phyloP scores from a whole-genome alignment of 2,888 invertebrate genomes.

The Drosophila ustulata region DNA sequence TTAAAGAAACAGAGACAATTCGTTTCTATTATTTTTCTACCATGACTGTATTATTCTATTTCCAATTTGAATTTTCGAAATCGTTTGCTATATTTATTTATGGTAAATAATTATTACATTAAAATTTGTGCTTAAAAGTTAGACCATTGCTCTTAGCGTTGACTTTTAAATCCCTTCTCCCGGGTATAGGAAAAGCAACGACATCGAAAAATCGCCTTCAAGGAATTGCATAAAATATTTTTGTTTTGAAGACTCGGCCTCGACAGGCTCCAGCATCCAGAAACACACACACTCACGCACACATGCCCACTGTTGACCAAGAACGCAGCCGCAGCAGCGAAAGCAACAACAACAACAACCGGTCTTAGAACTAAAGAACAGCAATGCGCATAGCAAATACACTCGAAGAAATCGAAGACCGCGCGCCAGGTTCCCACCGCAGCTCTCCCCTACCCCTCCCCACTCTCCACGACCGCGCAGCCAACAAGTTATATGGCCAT shows the following conservation, averaged over 20 bases:
- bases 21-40: too few relatives aligned
- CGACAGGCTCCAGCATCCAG: slow-evolving; percentile 63
- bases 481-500: slow-evolving; percentile 69
- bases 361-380: slow-evolving; percentile 61
- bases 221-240: slow-evolving; percentile 80
- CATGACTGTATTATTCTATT: too few relatives aligned
- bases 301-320: slow-evolving; percentile 59
- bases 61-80: too few relatives aligned
- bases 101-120: too few relatives aligned
- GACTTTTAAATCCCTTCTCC: background rate
- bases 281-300: slow-evolving; percentile 19
- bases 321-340: slow-evolving; percentile 66
- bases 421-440: slow-evolving; percentile 46
- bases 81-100: too few relatives aligned
- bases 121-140: too few relatives aligned
- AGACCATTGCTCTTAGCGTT: too few relatives aligned
- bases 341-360: slow-evolving; percentile 64
- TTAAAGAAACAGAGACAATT: too few relatives aligned
- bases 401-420: slow-evolving; percentile 70
- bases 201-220: slow-evolving; percentile 70
- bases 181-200: slow-evolving; percentile 19
- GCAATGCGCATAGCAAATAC: slow-evolving; percentile 58
- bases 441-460: slow-evolving; percentile 9
- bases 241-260: slow-evolving; percentile 74
- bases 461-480: slow-evolving; percentile 6